A percentile compares a stretch with the other conserved stretches of the same genome.
Conservation (phyloP, 2,888 invertebrate genomes). For the Diaperis boleti region DNA sequence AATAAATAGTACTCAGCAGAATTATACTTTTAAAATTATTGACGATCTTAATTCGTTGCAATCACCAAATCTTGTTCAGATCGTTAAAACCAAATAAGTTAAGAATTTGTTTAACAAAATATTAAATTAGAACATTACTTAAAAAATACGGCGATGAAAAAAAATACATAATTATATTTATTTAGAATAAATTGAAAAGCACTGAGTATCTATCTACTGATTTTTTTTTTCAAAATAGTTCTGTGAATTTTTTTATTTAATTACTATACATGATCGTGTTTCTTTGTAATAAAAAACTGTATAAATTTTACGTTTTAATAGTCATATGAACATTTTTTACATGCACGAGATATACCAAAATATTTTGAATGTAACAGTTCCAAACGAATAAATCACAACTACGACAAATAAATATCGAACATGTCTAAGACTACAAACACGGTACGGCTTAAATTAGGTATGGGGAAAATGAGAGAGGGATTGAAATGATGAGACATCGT, state of each 20-base stretch:
- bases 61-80: too few species aligned
- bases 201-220: too few species aligned
- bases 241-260: not conserved
- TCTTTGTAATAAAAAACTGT: not conserved
- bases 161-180: too few species aligned
- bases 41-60: too few species aligned
- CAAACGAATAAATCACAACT: constrained; percentile 55
- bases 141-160: too few species aligned
- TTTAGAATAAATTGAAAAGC: too few species aligned
- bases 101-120: too few species aligned
- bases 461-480: constrained; percentile 49
- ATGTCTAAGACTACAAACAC: constrained; percentile 52
- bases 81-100: too few species aligned
- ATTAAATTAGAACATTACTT: too few species aligned
- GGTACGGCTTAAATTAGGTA: constrained; percentile 50
- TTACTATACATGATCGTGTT: not conserved
- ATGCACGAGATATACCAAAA: constrained; percentile 63
- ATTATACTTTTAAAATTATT: too few species aligned
- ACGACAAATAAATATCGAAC: constrained; percentile 56
- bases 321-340: constrained; percentile 66
- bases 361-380: constrained; percentile 56
- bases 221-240: too few species aligned
- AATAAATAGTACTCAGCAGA: too few species aligned
- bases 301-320: constrained; percentile 55
- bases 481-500: constrained; percentile 42